Conservation (phyloP, 2,797 vertebrate species). For the Protosalanx chinensis region DNA sequence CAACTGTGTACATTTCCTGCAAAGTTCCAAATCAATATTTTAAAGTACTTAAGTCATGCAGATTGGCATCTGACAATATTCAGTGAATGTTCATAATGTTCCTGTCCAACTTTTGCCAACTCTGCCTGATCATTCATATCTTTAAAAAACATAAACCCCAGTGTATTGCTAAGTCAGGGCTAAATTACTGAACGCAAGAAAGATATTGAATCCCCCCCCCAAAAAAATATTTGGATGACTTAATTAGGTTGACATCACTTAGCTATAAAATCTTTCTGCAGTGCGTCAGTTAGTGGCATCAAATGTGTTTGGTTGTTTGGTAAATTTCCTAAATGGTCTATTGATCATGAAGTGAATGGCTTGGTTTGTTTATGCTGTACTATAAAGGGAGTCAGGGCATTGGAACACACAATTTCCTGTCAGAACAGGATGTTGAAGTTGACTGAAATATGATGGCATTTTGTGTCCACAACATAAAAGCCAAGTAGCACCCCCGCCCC, state of each 20-base stretch:
- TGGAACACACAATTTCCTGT: background rate
- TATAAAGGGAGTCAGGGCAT: too few relatives aligned
- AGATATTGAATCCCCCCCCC: background rate
- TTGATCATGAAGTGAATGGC: background rate
- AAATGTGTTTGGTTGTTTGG: background rate
- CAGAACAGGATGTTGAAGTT: background rate
- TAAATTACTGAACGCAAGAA: constrained; percentile 35
- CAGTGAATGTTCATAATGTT: constrained; percentile 4
- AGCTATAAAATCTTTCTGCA: constrained; percentile 21
- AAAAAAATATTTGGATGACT: background rate
- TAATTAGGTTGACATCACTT: constrained; percentile 27
- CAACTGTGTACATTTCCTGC: constrained; percentile 32
- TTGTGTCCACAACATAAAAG: constrained; percentile 1
- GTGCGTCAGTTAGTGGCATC: constrained; percentile 29
- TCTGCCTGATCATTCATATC: constrained; percentile 8
- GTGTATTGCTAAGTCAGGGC: constrained; percentile 33
- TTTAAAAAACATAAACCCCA: background rate
- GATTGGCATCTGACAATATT: constrained; percentile 1
- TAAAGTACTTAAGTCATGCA: constrained; percentile 17
- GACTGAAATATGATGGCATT: background rate
- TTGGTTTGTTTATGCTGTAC: background rate
- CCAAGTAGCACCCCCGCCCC: constrained; percentile 5
- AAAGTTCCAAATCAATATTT: background rate
- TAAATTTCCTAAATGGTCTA: too few relatives aligned
- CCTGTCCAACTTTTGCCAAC: constrained; percentile 1